Base-by-base conservation (phyloP, 2,113 vertebrate genomes). In the Lycaon pictus region DNA sequence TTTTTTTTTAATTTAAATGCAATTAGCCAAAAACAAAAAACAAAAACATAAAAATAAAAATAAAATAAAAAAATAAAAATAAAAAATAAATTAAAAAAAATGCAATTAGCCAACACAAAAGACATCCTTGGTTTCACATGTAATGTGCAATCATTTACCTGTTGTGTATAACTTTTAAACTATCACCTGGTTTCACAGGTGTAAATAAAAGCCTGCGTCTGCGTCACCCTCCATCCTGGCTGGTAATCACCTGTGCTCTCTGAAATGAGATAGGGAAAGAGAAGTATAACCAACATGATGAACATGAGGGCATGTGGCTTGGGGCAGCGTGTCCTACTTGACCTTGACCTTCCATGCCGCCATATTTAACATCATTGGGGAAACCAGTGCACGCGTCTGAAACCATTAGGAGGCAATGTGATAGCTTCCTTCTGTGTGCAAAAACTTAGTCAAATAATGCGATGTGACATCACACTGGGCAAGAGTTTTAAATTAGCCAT, bases 281-380 rank as follows among this genome's bases (percentile, higher is more conserved):
- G 29, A n/a, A n/a, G 2, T 25, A 62, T 2, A 2, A n/a, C 6
- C 1, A 2, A 1, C 4, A 16, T 37, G 35, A 20, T 2, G 16
- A n/a, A 67, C 15, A 58, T 43, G 58, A 35, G 12, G 2, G 17
- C 5, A 0, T 48, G 19, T 48, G 63, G 35, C 8, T 9, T 25
- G 48, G 35, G 35, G 0, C 27, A 32, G 19, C 8, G 23, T 5
- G 22, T 25, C 19, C 32, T 37, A 37, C 7, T 8, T 25, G 53
- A n/a, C 8, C 13, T 48, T 37, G 4, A 23, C 19, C 3, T 25
- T 60, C 53, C 25, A 22, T 13, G 58, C 8, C 32, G 0, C 32
- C 11, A 7, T 67, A 20, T 71, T 69, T 58, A 27, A 3, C 7
- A 29, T n/a, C 11, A 25, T 25, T 7, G 19, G 25, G 63, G 56